Base-by-base conservation (phyloP, 2,888 invertebrate genomes). In the Iphiclides podalirius region DNA sequence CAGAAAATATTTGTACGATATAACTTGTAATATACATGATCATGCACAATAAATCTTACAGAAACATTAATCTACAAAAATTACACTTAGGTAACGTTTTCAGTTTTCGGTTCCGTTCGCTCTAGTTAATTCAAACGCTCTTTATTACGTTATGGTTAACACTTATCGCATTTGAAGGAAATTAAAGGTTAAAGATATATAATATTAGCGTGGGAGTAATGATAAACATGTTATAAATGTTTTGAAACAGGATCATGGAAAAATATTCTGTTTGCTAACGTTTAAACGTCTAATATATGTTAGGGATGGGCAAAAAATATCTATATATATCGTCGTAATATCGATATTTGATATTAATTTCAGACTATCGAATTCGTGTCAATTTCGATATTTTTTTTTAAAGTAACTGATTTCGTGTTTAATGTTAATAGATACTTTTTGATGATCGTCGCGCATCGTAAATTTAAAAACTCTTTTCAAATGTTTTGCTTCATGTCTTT, bases 161-260 rank as follows among this genome's bases (percentile, higher is more conserved):
- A 51, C 39, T 62, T 66, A 69, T 66, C 62, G 56, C 53, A 58
- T 56, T 60, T 53, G 60, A 60, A 68, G 68, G 66, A 75, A 68
- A 66, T 60, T 59, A 61, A 62, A 62, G 58, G 57, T 61, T 68
- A 52, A 54, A 59, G 64, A 64, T 69, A 66, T 56, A 54, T 52
- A 59, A 58, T 58, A 55, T 66, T 60, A 55, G 71, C 61, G 79
- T 79, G 62, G 78, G 79, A 52, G 72, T 58, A 52, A 26, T 54
- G 73, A 75, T 75, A 75, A 52, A 49, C 49, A 52, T 59, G 59
- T 56, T 52, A 39, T 49, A 42, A 47, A 47, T 55, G 55, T 54
- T 52, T 52, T 52, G 44, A 47, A 53, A 55, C 46, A 48, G 47
- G 52, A 51, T 44, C 51, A 52, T 49, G 39, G 53, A 52, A 41